phyloP scores from a whole-genome alignment of 23 tunicate species.

The Botrylloides violaceus region DNA sequence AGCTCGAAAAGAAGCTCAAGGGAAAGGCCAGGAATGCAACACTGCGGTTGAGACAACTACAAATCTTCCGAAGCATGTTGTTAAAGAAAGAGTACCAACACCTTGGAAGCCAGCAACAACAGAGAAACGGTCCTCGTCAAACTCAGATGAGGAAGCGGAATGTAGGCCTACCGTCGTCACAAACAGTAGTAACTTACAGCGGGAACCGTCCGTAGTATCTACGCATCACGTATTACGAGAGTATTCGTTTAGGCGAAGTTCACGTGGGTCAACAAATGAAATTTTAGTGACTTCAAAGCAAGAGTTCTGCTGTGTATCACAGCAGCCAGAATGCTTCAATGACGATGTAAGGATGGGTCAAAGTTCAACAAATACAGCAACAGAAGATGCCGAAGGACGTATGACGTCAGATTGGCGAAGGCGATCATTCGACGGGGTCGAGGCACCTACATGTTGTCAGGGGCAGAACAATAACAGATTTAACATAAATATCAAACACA shows the following conservation, averaged over 20 bases:
- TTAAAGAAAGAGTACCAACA: not conserved
- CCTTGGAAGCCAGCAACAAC: not conserved
- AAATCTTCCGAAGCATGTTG: not conserved
- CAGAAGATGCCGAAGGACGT: not conserved
- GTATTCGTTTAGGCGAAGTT: not conserved
- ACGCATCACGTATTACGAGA: not conserved
- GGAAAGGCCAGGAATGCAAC: not conserved
- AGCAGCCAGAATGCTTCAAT: not conserved
- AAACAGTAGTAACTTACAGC: not conserved
- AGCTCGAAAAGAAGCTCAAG: not conserved
- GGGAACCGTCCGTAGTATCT: not conserved
- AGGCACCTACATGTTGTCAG: slow-evolving; percentile 18
- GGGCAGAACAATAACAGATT: slow-evolving; percentile 20
- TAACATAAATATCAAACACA: slow-evolving; percentile 16
- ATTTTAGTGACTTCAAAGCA: not conserved
- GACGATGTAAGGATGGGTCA: not conserved
- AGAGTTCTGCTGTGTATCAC: not conserved
- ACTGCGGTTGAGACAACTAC: too few relatives aligned
- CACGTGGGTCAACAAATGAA: not conserved
- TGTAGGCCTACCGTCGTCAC: not conserved
- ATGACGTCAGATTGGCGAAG: not conserved
- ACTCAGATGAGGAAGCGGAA: not conserved
- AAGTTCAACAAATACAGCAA: not conserved
- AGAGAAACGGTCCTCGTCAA: not conserved
- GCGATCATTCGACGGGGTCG: not conserved